These are phyloP conservation scores for Hemicrepidius hirtus DNA, from an alignment of 2,888 invertebrate genomes.

Conservation along the genomic window DNA sequence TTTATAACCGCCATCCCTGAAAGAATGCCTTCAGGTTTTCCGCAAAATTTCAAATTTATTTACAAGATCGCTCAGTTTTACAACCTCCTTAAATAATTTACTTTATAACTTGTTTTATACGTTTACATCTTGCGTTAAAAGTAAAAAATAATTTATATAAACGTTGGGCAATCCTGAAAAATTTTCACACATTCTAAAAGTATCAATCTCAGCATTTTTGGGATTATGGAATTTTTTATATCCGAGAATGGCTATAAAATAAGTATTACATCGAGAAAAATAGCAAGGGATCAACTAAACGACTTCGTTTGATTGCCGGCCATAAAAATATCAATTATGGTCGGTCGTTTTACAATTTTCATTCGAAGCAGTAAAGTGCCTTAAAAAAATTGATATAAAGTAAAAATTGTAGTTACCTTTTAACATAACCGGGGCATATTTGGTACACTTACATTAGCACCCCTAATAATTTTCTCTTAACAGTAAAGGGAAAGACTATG, in stretches of 20 bases:
- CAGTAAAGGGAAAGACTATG: no score
- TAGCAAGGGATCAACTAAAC: conserved; percentile 1
- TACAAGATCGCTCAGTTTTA: no score
- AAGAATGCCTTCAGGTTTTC: conserved; percentile 14
- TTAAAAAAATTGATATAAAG: no score
- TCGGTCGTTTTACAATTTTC: neutral
- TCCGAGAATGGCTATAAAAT: neutral
- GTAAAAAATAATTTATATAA: neutral
- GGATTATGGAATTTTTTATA: conserved; percentile 3
- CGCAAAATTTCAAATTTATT: conserved; percentile 3
- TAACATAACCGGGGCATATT: no score
- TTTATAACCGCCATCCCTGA: conserved; percentile 2
- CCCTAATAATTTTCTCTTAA: no score
- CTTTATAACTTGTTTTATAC: neutral
- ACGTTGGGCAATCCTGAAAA: neutral
- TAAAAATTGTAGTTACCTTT: no score
- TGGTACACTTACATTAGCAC: no score
- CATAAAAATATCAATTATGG: conserved; percentile 28
- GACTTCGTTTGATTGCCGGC: conserved; percentile 14
- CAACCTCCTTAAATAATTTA: neutral
- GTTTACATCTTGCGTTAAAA: neutral
- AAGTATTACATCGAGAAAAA: conserved; percentile 4
- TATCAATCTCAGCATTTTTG: conserved; percentile 5
- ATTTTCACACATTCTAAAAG: neutral
- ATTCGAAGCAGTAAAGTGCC: neutral